Base-by-base conservation (phyloP, 2,888 invertebrate genomes). In the Anoplius nigerrimus region DNA sequence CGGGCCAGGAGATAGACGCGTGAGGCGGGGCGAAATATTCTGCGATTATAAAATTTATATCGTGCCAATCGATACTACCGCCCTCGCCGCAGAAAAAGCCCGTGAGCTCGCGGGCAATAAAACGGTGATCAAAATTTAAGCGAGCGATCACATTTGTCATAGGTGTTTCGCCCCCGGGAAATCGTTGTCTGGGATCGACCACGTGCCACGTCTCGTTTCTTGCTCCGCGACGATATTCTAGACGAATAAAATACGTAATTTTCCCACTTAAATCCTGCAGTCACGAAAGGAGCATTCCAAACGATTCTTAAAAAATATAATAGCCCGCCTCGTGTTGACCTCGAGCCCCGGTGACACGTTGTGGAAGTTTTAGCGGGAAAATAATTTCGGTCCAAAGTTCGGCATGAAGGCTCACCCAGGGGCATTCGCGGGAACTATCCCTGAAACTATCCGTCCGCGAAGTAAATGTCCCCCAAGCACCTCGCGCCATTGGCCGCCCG, bases 311-410 rank as follows among this genome's bases (percentile, higher is more conserved):
- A 74, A 66, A 71, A 67, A 62, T 63, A 70, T 75, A 77, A 79
- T 79, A 79, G 79, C 75, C 75, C 79, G 79, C 71, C 73, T 66
- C 74, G 72, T 69, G 70, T 79, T 71, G 75, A 61, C 70, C 67
- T 59, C 68, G 75, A 75, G 71, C 68, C 66, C 73, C 71, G n/a
- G 55, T 55, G 79, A 73, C 75, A 72, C 74, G 20, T 54, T 27
- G 24, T 56, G 45, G 70, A 79, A 79, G 71, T 79, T 79, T 79
- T 79, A 79, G 77, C 79, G 74, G 67, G 62, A 72, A 77, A 79
- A 79, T 79, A 79, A 79, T 79, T 79, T 79, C 62, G 72, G 61
- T 62, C n/a, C 53, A 54, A 79, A 79, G 73, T 79, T 79, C 64
- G 65, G 68, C 66, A 61, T 57, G 63, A 77, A 79, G 79, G 77